Evolutionary conservation across 2,888 invertebrate genomes (phyloP), one percentile per base, ranked within the genome.

Genomic region (Caenorhabditis sp.): DNA sequence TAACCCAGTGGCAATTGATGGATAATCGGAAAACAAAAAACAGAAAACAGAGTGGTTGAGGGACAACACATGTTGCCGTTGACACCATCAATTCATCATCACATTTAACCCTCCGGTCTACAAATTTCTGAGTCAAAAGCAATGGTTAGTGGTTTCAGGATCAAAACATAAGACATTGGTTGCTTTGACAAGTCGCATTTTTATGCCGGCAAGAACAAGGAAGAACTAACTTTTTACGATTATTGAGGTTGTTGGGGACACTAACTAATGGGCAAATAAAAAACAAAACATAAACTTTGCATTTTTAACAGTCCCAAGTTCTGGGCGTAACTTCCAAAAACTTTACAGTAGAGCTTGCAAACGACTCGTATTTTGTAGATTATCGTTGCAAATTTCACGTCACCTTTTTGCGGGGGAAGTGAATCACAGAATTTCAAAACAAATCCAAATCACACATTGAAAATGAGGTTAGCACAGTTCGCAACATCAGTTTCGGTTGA

Each of bases 41-140:
- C 40, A 40, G 40, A 67, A 80, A 69, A 62, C 62, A 40, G 28
- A 55, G 65, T 35, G 28, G 50, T 51, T 53, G 28, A 56, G 58
- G 62, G 56, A 55, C 74, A 69, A 74, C 80, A 80, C 74, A 65
- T 80, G 80, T 71, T 56, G 67, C 65, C 47, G 51, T 51, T 79
- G 74, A 74, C 74, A 65, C 80, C 69, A 74, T 65, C 56, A 70
- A 80, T 74, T 68, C 69, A 80, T 80, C 79, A 55, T 56, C 32
- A 26, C 64, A 70, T 55, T 62, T 47, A 74, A 65, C 37, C 55
- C 65, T 70, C 64, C 40, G 40, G 62, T 71, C 62, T 61, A 60
- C 70, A 62, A 71, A 71, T 71, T 62, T 50, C 60, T 32, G 18
- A 56, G 20, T 32, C 24, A 1, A 2, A 26, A 20, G 28, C 26